phyloP scores from a whole-genome alignment of 2,888 invertebrate species.

The Athripsodes cinereus region DNA sequence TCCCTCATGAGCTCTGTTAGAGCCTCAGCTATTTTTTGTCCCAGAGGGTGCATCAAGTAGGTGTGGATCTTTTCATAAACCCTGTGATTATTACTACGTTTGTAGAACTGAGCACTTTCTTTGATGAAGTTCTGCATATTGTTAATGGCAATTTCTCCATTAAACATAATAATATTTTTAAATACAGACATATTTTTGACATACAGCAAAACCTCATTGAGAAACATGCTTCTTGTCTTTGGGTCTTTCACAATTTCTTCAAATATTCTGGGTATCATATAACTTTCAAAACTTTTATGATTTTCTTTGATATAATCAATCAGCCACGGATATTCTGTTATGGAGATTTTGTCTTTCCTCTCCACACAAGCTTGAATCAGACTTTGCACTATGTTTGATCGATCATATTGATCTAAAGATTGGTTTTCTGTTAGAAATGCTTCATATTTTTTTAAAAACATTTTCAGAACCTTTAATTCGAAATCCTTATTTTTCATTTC shows the following conservation, averaged over 20 bases:
- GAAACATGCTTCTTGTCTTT: background rate
- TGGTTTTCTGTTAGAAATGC: background rate
- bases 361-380: background rate
- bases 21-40: background rate
- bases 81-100: background rate
- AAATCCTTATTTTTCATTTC: conserved; percentile 19
- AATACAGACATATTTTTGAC: background rate
- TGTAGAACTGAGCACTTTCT: background rate
- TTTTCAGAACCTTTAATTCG: conserved; percentile 30
- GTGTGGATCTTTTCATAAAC: background rate
- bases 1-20: background rate
- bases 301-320: background rate
- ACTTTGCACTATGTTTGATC: background rate
- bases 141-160: background rate
- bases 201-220: background rate
- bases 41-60: background rate
- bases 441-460: conserved; percentile 23
- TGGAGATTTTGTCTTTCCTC: background rate
- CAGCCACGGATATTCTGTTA: background rate
- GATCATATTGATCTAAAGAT: background rate
- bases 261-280: background rate
- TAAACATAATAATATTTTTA: background rate
- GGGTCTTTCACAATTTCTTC: background rate
- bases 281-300: background rate
- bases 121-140: background rate